Evolutionary conservation across 1,140 invertebrate genomes (phyloP).

Genomic region (Microvelia longipes): DNA sequence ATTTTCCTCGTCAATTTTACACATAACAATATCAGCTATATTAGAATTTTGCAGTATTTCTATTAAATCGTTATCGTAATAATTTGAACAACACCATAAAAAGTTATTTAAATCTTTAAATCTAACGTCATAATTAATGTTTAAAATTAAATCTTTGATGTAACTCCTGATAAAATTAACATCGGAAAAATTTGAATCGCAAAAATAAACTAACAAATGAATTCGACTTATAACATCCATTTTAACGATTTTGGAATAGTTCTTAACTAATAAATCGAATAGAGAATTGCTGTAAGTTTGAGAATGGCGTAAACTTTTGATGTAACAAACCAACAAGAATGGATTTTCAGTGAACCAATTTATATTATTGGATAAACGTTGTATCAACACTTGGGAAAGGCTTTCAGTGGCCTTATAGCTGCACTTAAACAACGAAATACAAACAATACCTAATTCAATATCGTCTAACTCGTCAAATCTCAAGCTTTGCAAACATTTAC

Average conservation of each 20-base stretch:
- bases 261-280: neutral
- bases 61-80: neutral
- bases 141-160: neutral
- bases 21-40: neutral
- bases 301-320: neutral
- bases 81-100: neutral
- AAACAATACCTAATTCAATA: neutral
- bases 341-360: neutral
- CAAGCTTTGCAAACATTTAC: neutral
- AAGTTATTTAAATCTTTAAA: neutral
- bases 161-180: neutral
- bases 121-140: neutral
- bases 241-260: neutral
- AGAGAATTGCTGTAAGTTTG: neutral
- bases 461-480: neutral
- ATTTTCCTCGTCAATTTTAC: neutral
- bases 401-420: neutral
- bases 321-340: neutral
- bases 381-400: neutral
- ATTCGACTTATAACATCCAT: neutral
- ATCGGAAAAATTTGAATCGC: neutral
- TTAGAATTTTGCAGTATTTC: neutral
- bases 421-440: neutral
- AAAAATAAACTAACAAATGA: neutral
- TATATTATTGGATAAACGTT: neutral